These are phyloP conservation scores for Panagrolaimus sp. DNA, from an alignment of 1,140 invertebrate genomes.

Conservation along the genomic window DNA sequence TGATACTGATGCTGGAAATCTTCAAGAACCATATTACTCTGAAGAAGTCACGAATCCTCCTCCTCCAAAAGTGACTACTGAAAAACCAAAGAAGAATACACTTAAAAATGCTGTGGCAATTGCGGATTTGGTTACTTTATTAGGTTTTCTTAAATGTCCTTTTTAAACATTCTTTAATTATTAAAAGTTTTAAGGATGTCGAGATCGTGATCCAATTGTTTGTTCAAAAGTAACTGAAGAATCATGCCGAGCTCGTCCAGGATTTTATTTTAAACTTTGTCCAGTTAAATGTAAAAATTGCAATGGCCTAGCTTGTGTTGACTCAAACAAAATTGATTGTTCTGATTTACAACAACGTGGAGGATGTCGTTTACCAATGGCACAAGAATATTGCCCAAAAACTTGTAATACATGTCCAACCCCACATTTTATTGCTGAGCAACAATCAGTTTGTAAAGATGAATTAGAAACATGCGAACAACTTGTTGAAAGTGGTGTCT, in stretches of 20 bases:
- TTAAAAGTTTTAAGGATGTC: slow-evolving; percentile 22
- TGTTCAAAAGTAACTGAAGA: slow-evolving; percentile 29
- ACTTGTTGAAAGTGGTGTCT: slow-evolving; percentile 33
- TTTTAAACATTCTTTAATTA: neutral
- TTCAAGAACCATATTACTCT: neutral
- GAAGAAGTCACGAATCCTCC: neutral
- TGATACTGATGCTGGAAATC: neutral
- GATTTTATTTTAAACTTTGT: slow-evolving; percentile 35
- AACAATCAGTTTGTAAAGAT: slow-evolving; percentile 27
- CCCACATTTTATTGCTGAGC: slow-evolving; percentile 22
- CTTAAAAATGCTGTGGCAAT: neutral
- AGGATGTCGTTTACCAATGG: slow-evolving; percentile 29
- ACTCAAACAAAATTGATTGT: slow-evolving; percentile 37
- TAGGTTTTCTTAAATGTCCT: slow-evolving; percentile 10
- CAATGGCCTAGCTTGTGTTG: slow-evolving; percentile 27
- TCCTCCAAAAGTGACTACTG: neutral
- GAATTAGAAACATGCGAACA: slow-evolving; percentile 36
- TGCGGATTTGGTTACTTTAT: slow-evolving; percentile 12
- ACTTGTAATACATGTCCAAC: slow-evolving; percentile 30
- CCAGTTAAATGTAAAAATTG: slow-evolving; percentile 34
- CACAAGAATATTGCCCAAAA: slow-evolving; percentile 34
- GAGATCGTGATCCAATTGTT: slow-evolving; percentile 25
- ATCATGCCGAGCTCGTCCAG: slow-evolving; percentile 28
- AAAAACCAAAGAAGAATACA: slow-evolving; percentile 6
- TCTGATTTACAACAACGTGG: slow-evolving; percentile 25